phyloP scores from a whole-genome alignment of 2,113 vertebrate species.

The Pyrgilauda ruficollis region DNA sequence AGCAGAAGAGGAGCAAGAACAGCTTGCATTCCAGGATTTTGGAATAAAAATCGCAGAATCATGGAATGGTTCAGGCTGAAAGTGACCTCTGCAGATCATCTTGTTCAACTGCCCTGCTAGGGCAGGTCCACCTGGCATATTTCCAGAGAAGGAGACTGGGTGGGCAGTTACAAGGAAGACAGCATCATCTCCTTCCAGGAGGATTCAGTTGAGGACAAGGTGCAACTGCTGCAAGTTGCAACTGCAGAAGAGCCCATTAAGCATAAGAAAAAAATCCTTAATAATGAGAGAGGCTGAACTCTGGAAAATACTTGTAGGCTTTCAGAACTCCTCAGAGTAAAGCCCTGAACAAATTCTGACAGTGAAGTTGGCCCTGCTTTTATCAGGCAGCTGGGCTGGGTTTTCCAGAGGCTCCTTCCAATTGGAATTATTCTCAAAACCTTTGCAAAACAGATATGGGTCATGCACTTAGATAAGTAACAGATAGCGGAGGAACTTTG shows the following conservation, averaged over 20 bases:
- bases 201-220: neutral
- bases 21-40: neutral
- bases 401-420: neutral
- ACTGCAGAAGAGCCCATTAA: neutral
- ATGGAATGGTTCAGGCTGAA: neutral
- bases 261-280: neutral
- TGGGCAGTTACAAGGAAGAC: neutral
- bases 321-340: neutral
- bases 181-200: neutral
- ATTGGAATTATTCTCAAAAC: neutral
- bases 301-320: neutral
- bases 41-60: neutral
- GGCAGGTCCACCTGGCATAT: neutral
- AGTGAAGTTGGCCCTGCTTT: neutral
- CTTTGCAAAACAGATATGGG: neutral
- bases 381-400: neutral
- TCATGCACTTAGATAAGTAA: neutral
- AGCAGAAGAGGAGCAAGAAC: neutral
- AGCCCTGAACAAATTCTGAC: neutral
- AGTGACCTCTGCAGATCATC: rapidly evolving
- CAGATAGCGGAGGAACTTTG: neutral
- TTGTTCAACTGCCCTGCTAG: neutral
- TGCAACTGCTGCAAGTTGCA: rapidly evolving
- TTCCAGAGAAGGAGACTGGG: neutral
- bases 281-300: neutral